A percentile compares a stretch with the other conserved stretches of the same genome.
Evolutionary conservation across 2,113 vertebrate genomes (phyloP).

Genomic region (Ginglymostoma cirratum): DNA sequence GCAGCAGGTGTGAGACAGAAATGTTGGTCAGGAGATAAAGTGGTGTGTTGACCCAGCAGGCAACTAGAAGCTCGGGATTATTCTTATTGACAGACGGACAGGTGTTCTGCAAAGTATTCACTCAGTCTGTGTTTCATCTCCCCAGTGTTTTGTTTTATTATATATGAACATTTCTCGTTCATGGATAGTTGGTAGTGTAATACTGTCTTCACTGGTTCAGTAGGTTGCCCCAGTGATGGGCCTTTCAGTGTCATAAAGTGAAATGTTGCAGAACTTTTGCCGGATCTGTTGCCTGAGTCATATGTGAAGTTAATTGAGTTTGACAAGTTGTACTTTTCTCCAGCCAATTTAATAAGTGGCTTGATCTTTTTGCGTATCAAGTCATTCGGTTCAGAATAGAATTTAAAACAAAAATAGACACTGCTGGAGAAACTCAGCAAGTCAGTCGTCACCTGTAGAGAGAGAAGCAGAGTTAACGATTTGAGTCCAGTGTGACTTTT

Average conservation of each 20-base stretch:
- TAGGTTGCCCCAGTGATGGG: neutral
- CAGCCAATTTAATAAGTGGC: neutral
- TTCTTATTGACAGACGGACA: too few relatives aligned
- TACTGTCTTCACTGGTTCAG: neutral
- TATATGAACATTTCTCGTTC: neutral
- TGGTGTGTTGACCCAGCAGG: too few relatives aligned
- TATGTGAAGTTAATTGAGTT: neutral
- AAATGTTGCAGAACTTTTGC: neutral
- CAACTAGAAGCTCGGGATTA: too few relatives aligned
- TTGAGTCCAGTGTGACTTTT: too few relatives aligned
- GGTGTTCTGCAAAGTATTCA: too few relatives aligned
- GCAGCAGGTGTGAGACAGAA: too few relatives aligned
- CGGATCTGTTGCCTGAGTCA: neutral
- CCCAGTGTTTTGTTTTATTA: too few relatives aligned
- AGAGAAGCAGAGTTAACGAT: too few relatives aligned
- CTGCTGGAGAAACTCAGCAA: too few relatives aligned
- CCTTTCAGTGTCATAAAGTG: neutral
- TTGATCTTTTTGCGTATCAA: neutral
- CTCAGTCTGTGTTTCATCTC: too few relatives aligned
- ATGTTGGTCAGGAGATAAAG: too few relatives aligned
- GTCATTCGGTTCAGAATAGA: neutral
- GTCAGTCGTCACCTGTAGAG: too few relatives aligned
- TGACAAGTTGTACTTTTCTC: neutral
- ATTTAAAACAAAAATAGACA: neutral
- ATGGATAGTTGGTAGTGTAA: neutral